Evolutionary conservation across 2,888 invertebrate species (phyloP).

Genomic region (Ypsolopha scabrella): DNA sequence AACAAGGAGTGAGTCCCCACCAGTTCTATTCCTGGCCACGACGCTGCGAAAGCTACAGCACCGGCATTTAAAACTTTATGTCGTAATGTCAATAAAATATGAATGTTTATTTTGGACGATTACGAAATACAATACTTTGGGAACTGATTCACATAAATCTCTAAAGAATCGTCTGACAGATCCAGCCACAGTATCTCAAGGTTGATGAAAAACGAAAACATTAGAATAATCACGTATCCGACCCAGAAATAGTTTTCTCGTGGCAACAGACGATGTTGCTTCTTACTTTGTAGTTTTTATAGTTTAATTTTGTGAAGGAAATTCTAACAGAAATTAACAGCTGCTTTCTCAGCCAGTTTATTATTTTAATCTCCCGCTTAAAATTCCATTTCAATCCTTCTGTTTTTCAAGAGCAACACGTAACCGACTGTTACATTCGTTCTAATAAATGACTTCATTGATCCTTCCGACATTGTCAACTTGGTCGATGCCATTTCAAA

Average conservation of each 20-base stretch:
- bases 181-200: slow-evolving; percentile 43
- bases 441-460: too few relatives aligned
- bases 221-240: slow-evolving; percentile 37
- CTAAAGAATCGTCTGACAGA: slow-evolving; percentile 44
- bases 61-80: slow-evolving; percentile 45
- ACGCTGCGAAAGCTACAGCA: slow-evolving; percentile 26
- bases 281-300: neutral
- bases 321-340: too few relatives aligned
- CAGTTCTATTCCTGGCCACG: slow-evolving; percentile 43
- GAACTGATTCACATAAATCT: slow-evolving; percentile 48
- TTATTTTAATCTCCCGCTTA: too few relatives aligned
- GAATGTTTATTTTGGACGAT: slow-evolving; percentile 62
- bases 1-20: slow-evolving; percentile 47
- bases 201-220: slow-evolving; percentile 37
- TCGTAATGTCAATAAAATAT: slow-evolving; percentile 67
- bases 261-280: slow-evolving; percentile 5
- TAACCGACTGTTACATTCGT: too few relatives aligned
- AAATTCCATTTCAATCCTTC: too few relatives aligned
- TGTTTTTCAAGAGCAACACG: too few relatives aligned
- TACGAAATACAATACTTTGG: slow-evolving; percentile 49
- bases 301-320: too few relatives aligned
- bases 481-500: too few relatives aligned
- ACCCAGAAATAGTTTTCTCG: slow-evolving; percentile 35
- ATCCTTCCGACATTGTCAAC: too few relatives aligned
- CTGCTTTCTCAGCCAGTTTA: too few relatives aligned